Conservation (phyloP, 2,113 vertebrate genomes). For the Melospiza georgiana region DNA sequence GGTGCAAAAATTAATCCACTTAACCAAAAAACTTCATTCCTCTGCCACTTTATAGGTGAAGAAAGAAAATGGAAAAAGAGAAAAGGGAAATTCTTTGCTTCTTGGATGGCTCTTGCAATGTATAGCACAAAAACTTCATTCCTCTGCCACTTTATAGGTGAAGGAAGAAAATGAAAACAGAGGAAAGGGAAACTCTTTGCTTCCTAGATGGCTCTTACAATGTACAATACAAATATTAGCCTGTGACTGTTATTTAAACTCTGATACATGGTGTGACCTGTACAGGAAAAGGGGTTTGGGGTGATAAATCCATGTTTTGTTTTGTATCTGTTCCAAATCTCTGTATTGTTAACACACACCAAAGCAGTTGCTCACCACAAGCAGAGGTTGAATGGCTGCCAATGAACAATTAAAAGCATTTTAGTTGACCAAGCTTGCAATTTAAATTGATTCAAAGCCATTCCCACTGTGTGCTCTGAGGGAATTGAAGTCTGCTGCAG, state of each 20-base stretch:
- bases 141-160: not conserved
- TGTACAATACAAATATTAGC: not conserved
- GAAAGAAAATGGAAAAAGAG: not conserved
- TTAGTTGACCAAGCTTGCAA: not conserved
- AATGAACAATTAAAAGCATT: constrained; percentile 43
- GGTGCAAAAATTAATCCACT: not conserved
- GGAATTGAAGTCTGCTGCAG: not conserved
- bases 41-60: not conserved
- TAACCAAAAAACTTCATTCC: not conserved
- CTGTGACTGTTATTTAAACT: not conserved
- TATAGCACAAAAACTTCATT: not conserved
- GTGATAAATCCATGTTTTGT: not conserved
- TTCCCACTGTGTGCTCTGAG: not conserved
- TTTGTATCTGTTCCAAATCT: not conserved
- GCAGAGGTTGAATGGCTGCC: not conserved
- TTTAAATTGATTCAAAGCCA: constrained; percentile 29
- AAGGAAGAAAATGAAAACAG: not conserved
- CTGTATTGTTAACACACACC: not conserved
- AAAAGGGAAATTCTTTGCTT: not conserved
- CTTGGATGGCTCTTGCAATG: not conserved
- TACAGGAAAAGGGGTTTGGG: fast-evolving
- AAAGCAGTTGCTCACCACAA: not conserved
- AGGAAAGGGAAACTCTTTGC: not conserved
- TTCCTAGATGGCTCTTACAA: not conserved
- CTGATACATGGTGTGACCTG: not conserved